A percentile compares a stretch with the other conserved stretches of the same genome.
Evolutionary conservation across 2,797 vertebrate genomes (phyloP).

Genomic region (Lagorchestes hirsutus): DNA sequence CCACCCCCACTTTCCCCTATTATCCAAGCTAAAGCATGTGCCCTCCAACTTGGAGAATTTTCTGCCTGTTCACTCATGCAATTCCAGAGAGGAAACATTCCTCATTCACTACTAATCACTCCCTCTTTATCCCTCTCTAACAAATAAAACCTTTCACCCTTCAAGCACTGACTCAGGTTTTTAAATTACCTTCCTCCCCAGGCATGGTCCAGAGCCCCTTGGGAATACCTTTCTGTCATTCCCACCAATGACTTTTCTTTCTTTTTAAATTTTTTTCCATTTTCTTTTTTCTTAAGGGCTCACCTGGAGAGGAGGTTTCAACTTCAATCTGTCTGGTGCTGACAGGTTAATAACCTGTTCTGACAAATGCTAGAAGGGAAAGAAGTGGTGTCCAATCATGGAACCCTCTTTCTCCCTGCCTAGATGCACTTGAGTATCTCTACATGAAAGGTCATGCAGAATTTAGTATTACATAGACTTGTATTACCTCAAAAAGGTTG

Average conservation of each 20-base stretch:
- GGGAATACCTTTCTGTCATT: conserved; percentile 30
- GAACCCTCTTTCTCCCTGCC: conserved; percentile 20
- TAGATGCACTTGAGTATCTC: conserved; percentile 5
- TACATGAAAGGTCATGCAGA: conserved; percentile 39
- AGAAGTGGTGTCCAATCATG: conserved; percentile 17
- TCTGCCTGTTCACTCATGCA: conserved; percentile 41
- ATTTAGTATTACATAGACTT: conserved; percentile 11
- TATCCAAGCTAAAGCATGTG: neutral
- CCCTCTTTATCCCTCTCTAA: neutral
- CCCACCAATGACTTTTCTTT: conserved; percentile 32
- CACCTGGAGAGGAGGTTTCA: conserved; percentile 61
- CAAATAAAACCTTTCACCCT: neutral
- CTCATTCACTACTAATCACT: neutral
- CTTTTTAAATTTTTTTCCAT: conserved; percentile 12
- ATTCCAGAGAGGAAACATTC: conserved; percentile 17
- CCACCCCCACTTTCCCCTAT: neutral
- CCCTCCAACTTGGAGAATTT: conserved; percentile 8
- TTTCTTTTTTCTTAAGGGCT: conserved; percentile 66
- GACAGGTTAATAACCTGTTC: conserved; percentile 66
- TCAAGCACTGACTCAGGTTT: neutral
- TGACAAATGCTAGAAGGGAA: conserved; percentile 41
- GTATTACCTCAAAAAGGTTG: neutral
- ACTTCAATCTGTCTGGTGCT: conserved; percentile 58
- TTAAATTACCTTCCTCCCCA: conserved; percentile 1
- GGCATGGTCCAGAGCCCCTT: neutral